Base-by-base conservation (phyloP, 2,797 vertebrate species). In the Myotis myotis region DNA sequence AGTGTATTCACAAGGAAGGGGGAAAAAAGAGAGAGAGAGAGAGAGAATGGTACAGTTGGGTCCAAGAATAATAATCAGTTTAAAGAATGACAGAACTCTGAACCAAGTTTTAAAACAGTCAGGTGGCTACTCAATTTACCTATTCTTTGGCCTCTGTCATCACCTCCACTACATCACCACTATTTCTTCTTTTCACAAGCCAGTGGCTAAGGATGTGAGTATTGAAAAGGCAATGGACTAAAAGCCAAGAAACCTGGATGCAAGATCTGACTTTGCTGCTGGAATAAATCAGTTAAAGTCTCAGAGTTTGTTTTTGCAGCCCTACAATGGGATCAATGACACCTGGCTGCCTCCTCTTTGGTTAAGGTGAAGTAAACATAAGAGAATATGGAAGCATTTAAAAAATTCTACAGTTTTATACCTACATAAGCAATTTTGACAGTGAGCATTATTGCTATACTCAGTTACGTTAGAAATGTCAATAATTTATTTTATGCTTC, bases 31-130 rank as follows among this genome's bases (percentile, higher is more conserved):
- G 33, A 79, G 53, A 66, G 80, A 33, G 22, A 70, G 33, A 70
- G 51, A 44, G 47, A 86, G 44, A 72, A 85, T 2, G 2, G 15
- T 84, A 41, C 19, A 41, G 22, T 41, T 76, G 36, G 25, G 33
- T 86, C 75, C 78, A 94, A 92, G 78, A 94, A 94, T 66, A 93
- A 94, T 62, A 87, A 85, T 49, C 87, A 30, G 38, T 62, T 71
- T 89, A n/a, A 19, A 70, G 75, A 89, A 36, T 44, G 76, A 91
- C 36, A 78, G 82, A 94, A 85, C 17, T 82, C 91, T 89, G 41
- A 92, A 62, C 19, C 53, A 28, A 72, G 30, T 85, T 83, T 80
- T 71, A 70, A 88, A 87, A 80, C 33, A 84, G 84, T 80, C 49
- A 70, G 60, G 10, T 93, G 84, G 38, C 78, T 81, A 28, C 6